Evolutionary conservation across 2,113 vertebrate genomes (phyloP).

Genomic region (Ovis canadensis): DNA sequence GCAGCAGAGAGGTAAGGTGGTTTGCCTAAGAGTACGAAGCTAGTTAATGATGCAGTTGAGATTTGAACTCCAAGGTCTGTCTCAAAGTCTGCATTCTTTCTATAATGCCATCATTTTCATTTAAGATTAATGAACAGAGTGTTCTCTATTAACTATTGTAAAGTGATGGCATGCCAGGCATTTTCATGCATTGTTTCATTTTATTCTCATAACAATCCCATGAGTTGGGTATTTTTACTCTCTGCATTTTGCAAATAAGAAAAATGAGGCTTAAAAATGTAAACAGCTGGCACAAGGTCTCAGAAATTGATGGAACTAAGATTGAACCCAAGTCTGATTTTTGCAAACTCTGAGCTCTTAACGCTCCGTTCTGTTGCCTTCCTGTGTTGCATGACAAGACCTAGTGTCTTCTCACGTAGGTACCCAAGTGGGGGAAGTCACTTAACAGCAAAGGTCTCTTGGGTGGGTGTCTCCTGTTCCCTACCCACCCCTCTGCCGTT

Average conservation of each 20-base stretch:
- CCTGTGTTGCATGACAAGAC: background rate
- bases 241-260: background rate
- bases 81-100: background rate
- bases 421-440: background rate
- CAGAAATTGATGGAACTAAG: background rate
- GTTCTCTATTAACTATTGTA: background rate
- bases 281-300: background rate
- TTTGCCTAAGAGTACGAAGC: background rate
- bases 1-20: background rate
- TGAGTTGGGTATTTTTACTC: background rate
- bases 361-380: background rate
- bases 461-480: background rate
- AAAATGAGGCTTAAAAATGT: background rate
- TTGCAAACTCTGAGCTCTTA: background rate
- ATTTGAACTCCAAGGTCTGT: background rate
- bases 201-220: background rate
- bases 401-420: background rate
- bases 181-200: background rate
- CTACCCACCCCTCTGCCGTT: background rate
- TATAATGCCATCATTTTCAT: background rate
- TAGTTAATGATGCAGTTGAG: background rate
- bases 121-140: background rate
- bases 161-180: background rate
- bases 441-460: background rate
- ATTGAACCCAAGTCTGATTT: background rate